phyloP scores from a whole-genome alignment of 2,888 invertebrate genomes.

The Leptinotarsa tumamoca region DNA sequence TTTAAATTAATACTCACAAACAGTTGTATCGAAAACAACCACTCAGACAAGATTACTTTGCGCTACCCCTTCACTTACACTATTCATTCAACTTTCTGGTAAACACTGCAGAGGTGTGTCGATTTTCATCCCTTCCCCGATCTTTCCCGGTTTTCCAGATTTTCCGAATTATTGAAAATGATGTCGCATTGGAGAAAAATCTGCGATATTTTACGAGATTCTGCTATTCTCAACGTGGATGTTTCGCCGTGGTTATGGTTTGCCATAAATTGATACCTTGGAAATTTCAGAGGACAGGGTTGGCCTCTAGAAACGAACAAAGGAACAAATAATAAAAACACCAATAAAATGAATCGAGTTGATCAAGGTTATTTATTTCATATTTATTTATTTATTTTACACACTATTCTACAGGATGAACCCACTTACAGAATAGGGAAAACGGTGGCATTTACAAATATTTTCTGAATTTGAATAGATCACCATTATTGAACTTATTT shows the following conservation, averaged over 20 bases:
- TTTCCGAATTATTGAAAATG: constrained; percentile 17
- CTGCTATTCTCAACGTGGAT: neutral
- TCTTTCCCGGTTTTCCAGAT: constrained; percentile 22
- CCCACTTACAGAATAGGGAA: too few species aligned
- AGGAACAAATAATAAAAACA: neutral
- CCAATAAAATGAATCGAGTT: too few species aligned
- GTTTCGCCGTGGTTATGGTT: constrained; percentile 19
- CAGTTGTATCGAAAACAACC: constrained; percentile 24
- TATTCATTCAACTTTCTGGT: constrained; percentile 34
- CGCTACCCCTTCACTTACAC: constrained; percentile 12
- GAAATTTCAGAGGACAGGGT: constrained; percentile 16
- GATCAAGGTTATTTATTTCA: too few species aligned
- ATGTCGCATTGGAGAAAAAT: neutral
- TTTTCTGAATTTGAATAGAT: too few species aligned
- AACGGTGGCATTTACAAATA: too few species aligned
- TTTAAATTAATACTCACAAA: constrained; percentile 20
- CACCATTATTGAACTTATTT: too few species aligned
- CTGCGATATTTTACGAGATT: neutral
- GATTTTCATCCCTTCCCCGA: constrained; percentile 33
- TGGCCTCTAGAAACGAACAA: constrained; percentile 6
- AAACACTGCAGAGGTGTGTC: constrained; percentile 42
- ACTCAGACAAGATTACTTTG: neutral
- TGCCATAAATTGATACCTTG: constrained; percentile 14
- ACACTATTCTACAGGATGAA: too few species aligned
- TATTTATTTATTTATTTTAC: too few species aligned